Conservation (phyloP, 1,140 invertebrate species). For the Charaxes varanes region DNA sequence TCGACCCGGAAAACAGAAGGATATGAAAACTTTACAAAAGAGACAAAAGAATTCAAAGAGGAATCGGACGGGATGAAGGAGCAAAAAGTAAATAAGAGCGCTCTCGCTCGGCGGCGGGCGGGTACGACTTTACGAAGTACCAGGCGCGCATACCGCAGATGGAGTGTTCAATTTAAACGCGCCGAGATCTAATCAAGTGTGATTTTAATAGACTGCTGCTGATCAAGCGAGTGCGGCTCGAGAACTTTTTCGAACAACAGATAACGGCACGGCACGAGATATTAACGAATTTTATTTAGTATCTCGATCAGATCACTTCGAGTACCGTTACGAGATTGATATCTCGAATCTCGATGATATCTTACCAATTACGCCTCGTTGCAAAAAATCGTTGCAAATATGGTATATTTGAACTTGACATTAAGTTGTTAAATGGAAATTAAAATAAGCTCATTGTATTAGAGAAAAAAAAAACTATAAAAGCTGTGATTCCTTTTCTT, state of each 20-base stretch:
- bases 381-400: no score
- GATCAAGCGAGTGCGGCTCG: conserved; percentile 24
- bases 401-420: no score
- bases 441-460: no score
- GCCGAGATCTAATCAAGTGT: conserved; percentile 59
- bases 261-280: conserved; percentile 17
- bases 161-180: conserved; percentile 55
- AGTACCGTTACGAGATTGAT: conserved; percentile 17
- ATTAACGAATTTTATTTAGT: conserved; percentile 22
- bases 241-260: conserved; percentile 18
- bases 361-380: conserved; percentile 2
- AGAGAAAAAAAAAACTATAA: no score
- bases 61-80: conserved; percentile 38
- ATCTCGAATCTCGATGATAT: conserved; percentile 2
- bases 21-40: conserved; percentile 59
- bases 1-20: conserved; percentile 58
- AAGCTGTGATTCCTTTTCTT: no score
- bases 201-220: conserved; percentile 58
- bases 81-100: conserved; percentile 38
- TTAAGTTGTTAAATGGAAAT: no score
- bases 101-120: conserved; percentile 26
- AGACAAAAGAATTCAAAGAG: conserved; percentile 53
- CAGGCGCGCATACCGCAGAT: conserved; percentile 43
- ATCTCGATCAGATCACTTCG: conserved; percentile 16
- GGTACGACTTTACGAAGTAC: conserved; percentile 30